Evolutionary conservation across 2,888 invertebrate species (phyloP).

Genomic region (Athalia rosae): DNA sequence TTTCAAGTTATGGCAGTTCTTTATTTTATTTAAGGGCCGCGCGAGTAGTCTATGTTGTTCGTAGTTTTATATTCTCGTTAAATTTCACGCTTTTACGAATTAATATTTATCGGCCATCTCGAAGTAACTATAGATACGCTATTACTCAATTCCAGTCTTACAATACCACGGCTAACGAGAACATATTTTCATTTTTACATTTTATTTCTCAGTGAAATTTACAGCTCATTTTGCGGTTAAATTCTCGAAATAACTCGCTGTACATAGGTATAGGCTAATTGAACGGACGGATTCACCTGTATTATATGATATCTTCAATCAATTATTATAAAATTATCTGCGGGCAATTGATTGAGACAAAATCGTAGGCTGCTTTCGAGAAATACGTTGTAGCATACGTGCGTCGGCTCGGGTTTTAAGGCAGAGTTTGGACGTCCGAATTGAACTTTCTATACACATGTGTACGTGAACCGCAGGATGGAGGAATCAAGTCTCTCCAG

Average conservation of each 20-base stretch:
- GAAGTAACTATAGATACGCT: no score
- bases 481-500: slow-evolving; percentile 20
- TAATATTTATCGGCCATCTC: no score
- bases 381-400: background rate
- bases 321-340: background rate
- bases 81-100: no score
- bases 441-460: slow-evolving; percentile 34
- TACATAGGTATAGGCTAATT: background rate
- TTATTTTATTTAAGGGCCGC: no score
- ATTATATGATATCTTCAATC: background rate
- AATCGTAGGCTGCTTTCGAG: slow-evolving; percentile 17
- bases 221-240: background rate
- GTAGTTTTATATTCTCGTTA: no score
- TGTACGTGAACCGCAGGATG: slow-evolving; percentile 4
- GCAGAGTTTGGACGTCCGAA: slow-evolving; percentile 10
- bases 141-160: no score
- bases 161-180: no score
- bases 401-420: background rate
- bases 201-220: no score
- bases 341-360: background rate
- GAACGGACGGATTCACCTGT: background rate
- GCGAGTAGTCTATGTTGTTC: no score
- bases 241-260: background rate
- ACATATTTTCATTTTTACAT: no score
- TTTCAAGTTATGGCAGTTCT: no score